Conservation (phyloP, 2,797 vertebrate genomes). For the Paramormyrops hopkinsi region DNA sequence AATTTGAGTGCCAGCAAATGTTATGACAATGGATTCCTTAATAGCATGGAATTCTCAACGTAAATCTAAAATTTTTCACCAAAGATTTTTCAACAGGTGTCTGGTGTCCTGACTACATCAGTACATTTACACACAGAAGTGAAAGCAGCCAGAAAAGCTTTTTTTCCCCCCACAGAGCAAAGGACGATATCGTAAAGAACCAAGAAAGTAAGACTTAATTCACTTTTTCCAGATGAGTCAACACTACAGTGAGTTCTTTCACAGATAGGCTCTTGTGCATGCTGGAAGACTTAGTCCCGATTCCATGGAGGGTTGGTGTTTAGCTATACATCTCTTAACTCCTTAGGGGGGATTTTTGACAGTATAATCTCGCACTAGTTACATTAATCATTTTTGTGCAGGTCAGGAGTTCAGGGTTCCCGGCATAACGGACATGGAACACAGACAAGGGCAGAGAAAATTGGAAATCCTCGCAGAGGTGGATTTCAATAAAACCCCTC, state of each 20-base stretch:
- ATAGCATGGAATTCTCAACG: neutral
- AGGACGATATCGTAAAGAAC: neutral
- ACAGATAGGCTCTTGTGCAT: neutral
- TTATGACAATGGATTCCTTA: neutral
- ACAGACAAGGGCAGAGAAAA: neutral
- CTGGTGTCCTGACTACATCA: neutral
- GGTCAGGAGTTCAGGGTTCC: slow-evolving; percentile 17
- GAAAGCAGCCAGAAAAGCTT: neutral
- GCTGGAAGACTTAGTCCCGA: slow-evolving; percentile 8
- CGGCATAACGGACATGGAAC: neutral
- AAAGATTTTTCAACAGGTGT: slow-evolving; percentile 3
- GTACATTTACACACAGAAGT: neutral
- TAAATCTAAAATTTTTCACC: neutral
- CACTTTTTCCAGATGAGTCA: neutral
- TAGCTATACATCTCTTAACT: slow-evolving; percentile 3
- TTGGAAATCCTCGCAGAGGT: neutral
- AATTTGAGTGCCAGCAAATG: neutral
- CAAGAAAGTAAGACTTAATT: neutral
- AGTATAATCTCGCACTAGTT: slow-evolving; percentile 8
- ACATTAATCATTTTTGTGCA: slow-evolving; percentile 15
- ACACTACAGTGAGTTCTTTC: neutral
- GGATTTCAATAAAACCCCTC: neutral
- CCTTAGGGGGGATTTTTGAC: slow-evolving; percentile 10
- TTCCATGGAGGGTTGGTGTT: neutral
- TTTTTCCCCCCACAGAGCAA: neutral